These are phyloP conservation scores for Tichodroma muraria DNA, from an alignment of 2,113 vertebrate species.

Conservation along the genomic window DNA sequence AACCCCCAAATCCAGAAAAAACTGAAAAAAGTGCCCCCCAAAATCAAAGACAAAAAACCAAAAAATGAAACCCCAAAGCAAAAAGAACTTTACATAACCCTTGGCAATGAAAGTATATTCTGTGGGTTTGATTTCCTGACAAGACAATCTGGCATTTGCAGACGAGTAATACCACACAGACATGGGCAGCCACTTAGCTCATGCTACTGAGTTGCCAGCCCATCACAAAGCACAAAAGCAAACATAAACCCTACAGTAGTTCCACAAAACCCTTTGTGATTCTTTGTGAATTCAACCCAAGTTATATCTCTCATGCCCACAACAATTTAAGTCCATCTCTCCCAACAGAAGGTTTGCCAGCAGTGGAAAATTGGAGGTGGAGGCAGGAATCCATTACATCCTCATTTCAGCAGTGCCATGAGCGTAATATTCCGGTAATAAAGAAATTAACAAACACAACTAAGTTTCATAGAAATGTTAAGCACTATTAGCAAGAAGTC, in stretches of 20 bases:
- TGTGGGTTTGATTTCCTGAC: conserved; percentile 10
- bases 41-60: neutral
- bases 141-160: conserved; percentile 8
- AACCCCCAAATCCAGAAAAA: neutral
- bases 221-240: neutral
- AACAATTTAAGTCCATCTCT: neutral
- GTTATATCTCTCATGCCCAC: neutral
- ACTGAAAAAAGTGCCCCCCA: neutral
- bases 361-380: neutral
- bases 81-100: conserved; percentile 4
- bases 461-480: neutral
- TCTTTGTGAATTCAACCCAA: neutral
- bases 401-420: neutral
- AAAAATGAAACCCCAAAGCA: neutral
- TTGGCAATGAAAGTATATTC: neutral
- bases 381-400: neutral
- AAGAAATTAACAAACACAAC: neutral
- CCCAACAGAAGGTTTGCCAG: neutral
- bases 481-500: neutral
- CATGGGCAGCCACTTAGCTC: neutral
- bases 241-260: neutral
- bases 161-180: neutral
- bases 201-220: neutral
- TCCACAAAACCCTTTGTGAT: neutral
- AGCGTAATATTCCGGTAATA: neutral